Percentiles rank a stretch among this genome's conserved stretches.
Evolutionary conservation across 2,888 invertebrate species (phyloP).

Genomic region (Aporophyla lueneburgensis): DNA sequence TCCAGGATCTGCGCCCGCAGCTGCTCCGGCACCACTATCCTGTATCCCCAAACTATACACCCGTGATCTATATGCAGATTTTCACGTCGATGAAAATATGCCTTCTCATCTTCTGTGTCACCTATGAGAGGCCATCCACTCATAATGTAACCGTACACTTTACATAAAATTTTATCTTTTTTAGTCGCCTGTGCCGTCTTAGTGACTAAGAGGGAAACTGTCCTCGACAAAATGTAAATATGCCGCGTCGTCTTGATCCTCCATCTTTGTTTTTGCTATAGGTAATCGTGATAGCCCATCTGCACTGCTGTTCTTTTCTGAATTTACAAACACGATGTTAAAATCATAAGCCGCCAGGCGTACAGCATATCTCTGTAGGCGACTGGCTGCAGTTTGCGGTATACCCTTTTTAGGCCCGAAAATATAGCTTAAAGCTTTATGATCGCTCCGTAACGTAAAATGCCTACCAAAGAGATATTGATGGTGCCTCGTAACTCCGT

Average conservation of each 20-base stretch:
- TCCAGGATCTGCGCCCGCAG: no score
- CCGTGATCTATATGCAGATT: no score
- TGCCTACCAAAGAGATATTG: slow-evolving; percentile 41
- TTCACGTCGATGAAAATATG: slow-evolving; percentile 19
- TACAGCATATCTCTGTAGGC: not conserved
- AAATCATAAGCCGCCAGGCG: slow-evolving; percentile 36
- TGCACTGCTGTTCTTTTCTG: slow-evolving; percentile 21
- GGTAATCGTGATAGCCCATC: slow-evolving; percentile 26
- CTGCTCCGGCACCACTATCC: not conserved
- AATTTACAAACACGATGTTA: slow-evolving; percentile 14
- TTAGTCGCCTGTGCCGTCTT: slow-evolving; percentile 8
- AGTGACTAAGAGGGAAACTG: slow-evolving; percentile 31
- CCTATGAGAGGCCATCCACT: slow-evolving; percentile 20
- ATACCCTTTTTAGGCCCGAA: slow-evolving; percentile 41
- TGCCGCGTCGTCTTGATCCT: slow-evolving; percentile 20
- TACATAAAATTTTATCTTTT: slow-evolving; percentile 8
- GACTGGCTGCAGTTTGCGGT: slow-evolving; percentile 42
- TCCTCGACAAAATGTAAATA: slow-evolving; percentile 38
- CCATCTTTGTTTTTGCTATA: not conserved
- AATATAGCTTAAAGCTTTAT: slow-evolving; percentile 34
- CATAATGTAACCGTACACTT: slow-evolving; percentile 32
- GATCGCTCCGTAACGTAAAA: slow-evolving; percentile 39
- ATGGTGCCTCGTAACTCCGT: slow-evolving; percentile 23
- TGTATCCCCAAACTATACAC: slow-evolving; percentile 10
- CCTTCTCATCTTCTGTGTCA: slow-evolving; percentile 3